Evolutionary conservation across 2,888 invertebrate genomes (phyloP).

Genomic region (Scaptomyza parva): DNA sequence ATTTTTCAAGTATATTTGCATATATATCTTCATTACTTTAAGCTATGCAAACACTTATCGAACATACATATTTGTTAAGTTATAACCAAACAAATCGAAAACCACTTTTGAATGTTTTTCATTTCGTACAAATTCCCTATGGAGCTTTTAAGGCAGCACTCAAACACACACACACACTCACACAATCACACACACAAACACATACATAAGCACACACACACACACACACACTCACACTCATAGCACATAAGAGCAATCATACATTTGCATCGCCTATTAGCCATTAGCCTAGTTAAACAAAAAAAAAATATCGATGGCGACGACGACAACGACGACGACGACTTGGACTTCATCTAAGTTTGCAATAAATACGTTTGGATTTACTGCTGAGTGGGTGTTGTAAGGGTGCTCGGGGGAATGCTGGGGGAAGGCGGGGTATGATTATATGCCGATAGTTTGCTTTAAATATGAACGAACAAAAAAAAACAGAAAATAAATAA

Average conservation of each 20-base stretch:
- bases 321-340: constrained; percentile 29
- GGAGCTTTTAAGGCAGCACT: constrained; percentile 4
- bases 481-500: constrained; percentile 44
- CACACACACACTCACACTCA: neutral
- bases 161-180: neutral
- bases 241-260: constrained; percentile 22
- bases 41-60: too few species aligned
- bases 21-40: too few species aligned
- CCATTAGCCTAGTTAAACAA: constrained; percentile 57
- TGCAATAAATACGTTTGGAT: constrained; percentile 47
- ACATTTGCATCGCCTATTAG: constrained; percentile 35
- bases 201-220: neutral
- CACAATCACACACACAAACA: neutral
- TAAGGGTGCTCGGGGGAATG: neutral
- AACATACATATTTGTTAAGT: too few species aligned
- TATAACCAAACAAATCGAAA: too few species aligned
- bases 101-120: too few species aligned
- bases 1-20: too few species aligned
- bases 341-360: constrained; percentile 39
- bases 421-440: constrained; percentile 1
- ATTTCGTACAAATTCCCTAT: constrained; percentile 18
- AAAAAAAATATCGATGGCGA: constrained; percentile 6
- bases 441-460: constrained; percentile 41
- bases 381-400: constrained; percentile 27
- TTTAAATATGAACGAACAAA: constrained; percentile 39